phyloP scores from a whole-genome alignment of 2,888 invertebrate genomes.

The Hermaeophaga mercurialis region DNA sequence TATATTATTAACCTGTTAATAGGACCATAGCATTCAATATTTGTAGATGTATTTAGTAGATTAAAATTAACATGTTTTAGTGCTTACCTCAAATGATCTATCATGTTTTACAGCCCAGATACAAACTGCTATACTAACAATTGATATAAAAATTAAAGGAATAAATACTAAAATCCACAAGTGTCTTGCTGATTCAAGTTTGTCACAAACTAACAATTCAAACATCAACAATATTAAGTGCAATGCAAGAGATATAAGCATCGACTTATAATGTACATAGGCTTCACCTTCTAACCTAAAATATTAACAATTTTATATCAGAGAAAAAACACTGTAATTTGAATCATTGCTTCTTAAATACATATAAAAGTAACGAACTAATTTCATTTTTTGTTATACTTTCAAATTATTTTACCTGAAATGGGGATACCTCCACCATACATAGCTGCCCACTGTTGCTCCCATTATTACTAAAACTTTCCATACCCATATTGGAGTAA shows the following conservation, averaged over 20 bases:
- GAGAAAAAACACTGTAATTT: too few relatives aligned
- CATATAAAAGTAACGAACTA: too few relatives aligned
- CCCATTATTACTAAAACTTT: slow-evolving; percentile 90
- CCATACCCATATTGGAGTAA: slow-evolving; percentile 98
- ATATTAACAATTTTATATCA: too few relatives aligned
- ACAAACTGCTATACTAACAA: slow-evolving; percentile 95
- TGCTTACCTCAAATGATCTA: slow-evolving; percentile 86
- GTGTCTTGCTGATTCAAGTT: slow-evolving; percentile 84
- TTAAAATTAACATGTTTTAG: neutral
- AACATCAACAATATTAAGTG: slow-evolving; percentile 96
- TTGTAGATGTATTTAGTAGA: slow-evolving; percentile 9
- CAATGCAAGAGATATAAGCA: slow-evolving; percentile 93
- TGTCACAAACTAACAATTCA: slow-evolving; percentile 94
- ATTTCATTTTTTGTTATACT: too few relatives aligned
- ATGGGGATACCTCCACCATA: slow-evolving; percentile 96
- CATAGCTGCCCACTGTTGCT: slow-evolving; percentile 88
- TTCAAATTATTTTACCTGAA: slow-evolving; percentile 78
- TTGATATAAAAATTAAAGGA: slow-evolving; percentile 94
- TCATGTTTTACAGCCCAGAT: slow-evolving; percentile 99
- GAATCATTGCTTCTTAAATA: too few relatives aligned
- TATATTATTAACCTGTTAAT: too few relatives aligned
- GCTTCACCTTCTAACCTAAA: slow-evolving; percentile 91
- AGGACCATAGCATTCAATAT: too few relatives aligned
- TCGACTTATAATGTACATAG: slow-evolving; percentile 96
- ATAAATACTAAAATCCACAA: slow-evolving; percentile 92